These are phyloP conservation scores for Andrena cerasifolii DNA, from an alignment of 1,140 invertebrate genomes.

Conservation along the genomic window DNA sequence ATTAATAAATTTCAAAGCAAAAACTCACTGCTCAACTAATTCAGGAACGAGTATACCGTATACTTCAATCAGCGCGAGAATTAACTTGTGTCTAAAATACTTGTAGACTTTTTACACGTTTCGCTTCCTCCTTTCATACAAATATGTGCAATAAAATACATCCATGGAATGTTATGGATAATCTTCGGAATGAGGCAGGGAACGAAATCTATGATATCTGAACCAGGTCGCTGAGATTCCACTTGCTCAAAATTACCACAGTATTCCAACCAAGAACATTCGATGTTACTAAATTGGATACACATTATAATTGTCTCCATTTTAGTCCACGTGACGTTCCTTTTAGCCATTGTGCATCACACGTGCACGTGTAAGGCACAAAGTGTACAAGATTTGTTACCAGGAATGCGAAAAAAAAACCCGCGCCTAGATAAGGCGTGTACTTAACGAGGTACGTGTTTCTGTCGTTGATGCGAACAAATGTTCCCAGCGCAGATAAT, in stretches of 20 bases:
- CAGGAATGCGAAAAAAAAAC: conserved; percentile 20
- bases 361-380: conserved; percentile 8
- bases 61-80: not conserved
- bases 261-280: not conserved
- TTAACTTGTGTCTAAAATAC: not conserved
- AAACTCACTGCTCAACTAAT: too few species aligned
- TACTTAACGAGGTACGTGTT: conserved; percentile 54
- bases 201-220: not conserved
- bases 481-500: conserved; percentile 42
- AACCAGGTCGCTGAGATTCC: too few species aligned
- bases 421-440: not conserved
- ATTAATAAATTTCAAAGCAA: not conserved
- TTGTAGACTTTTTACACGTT: not conserved
- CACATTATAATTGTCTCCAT: not conserved
- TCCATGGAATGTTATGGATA: not conserved
- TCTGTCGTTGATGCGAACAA: conserved; percentile 44
- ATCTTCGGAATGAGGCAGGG: not conserved
- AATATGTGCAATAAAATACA: not conserved
- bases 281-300: not conserved
- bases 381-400: conserved; percentile 33
- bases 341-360: not conserved
- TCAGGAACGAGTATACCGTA: not conserved
- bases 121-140: not conserved
- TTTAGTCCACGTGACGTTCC: not conserved
- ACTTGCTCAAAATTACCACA: not conserved